Evolutionary conservation across 2,797 vertebrate species (phyloP), one percentile per base, ranked within the genome.

Genomic region (Leptoclinus maculatus): DNA sequence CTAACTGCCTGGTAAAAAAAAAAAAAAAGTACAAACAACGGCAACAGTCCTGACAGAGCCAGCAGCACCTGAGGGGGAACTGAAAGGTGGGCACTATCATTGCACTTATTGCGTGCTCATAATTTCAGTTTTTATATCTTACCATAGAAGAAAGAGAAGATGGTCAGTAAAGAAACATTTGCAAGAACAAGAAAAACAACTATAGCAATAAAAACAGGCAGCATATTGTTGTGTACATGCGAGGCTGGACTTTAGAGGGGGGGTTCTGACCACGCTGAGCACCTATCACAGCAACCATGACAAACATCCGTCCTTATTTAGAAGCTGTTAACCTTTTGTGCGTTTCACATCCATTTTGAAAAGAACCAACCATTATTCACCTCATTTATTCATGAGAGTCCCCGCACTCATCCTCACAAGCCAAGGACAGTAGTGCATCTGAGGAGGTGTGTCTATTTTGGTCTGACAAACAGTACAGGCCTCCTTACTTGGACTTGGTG

Each of bases 271-370:
- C 25, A 1, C 7, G 6, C 32, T 36, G 21, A 17, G 41, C 32
- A 66, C 23, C 23, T 54, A 29, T 80, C 23, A 14, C 53, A 54
- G 27, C 53, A 54, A 41, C 45, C 67, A 38, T 54, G 53, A 80
- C 73, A 71, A 80, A 91, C 79, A 86, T 72, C 47, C 74, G 70
- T 83, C 79, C 80, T 80, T 76, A 83, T 90, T 80, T 89, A 82
- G 87, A 80, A 59, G 82, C 78, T 72, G 87, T 91, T 93, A 90
- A 91, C 85, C 88, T 90, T 90, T 81, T 70, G 70, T 49, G 66
- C 58, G 19, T 85, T 84, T 85, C 59, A 67, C 59, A 75, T 84
- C 81, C 82, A 75, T 54, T 74, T 69, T 29, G 57, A 76, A 73
- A 74, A 74, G 69, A 76, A 71, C 51, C 51, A 39, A 53, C 72